These are phyloP conservation scores for Noctua fimbriata DNA, from an alignment of 2,888 invertebrate species.

Conservation along the genomic window DNA sequence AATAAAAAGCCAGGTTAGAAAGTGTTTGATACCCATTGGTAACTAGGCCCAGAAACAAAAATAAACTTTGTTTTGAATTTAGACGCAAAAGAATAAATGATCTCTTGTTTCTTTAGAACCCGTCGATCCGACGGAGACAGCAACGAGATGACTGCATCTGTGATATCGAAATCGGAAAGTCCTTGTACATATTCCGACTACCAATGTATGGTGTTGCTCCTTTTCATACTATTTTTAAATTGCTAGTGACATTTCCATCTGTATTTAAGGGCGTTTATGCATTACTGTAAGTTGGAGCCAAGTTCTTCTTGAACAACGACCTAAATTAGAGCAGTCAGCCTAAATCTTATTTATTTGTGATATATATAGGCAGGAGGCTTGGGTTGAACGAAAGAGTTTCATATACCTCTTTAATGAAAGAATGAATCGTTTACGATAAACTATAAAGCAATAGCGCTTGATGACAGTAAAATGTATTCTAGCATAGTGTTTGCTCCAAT, in stretches of 20 bases:
- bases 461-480: not conserved
- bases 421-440: not conserved
- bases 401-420: not conserved
- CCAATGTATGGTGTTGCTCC: not conserved
- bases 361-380: no score
- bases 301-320: not conserved
- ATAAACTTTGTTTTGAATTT: not conserved
- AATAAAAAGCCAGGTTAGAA: constrained; percentile 11
- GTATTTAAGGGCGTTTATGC: not conserved
- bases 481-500: not conserved
- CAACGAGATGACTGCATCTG: not conserved
- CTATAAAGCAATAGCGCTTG: not conserved
- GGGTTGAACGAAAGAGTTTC: not conserved
- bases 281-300: not conserved
- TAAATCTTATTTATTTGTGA: not conserved
- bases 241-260: no score
- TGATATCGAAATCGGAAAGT: not conserved
- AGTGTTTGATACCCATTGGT: not conserved
- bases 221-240: no score
- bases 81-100: no score
- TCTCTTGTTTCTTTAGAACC: not conserved
- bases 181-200: no score
- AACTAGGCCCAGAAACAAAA: not conserved
- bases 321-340: not conserved
- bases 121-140: not conserved